A percentile compares a stretch with the other conserved stretches of the same genome.
Evolutionary conservation across 2,113 vertebrate genomes (phyloP).

Genomic region (Notothenia rossii): DNA sequence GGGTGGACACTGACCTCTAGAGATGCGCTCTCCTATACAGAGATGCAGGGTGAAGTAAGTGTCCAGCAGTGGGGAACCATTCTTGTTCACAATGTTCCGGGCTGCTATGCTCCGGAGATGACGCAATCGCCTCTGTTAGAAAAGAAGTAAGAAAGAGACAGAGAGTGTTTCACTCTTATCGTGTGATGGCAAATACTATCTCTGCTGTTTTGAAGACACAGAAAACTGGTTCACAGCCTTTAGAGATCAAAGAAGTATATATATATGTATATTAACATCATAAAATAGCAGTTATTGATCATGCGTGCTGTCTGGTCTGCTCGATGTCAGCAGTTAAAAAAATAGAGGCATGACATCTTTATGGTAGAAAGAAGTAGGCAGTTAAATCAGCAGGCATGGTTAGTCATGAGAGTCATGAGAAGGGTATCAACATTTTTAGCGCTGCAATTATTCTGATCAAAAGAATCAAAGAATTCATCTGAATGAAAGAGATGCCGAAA

Average conservation of each 20-base stretch:
- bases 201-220: neutral
- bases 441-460: constrained; percentile 11
- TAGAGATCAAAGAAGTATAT: neutral
- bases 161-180: constrained; percentile 1
- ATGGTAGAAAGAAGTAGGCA: neutral
- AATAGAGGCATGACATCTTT: constrained; percentile 48
- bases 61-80: constrained; percentile 93
- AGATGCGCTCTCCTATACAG: constrained; percentile 87
- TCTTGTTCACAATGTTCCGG: constrained; percentile 94
- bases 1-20: constrained; percentile 78
- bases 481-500: neutral
- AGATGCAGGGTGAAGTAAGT: constrained; percentile 98
- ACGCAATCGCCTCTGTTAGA: constrained; percentile 91
- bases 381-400: constrained; percentile 27
- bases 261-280: neutral
- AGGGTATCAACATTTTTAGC: neutral
- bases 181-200: neutral
- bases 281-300: neutral
- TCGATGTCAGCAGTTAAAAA: constrained; percentile 9
- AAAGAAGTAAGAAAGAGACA: neutral
- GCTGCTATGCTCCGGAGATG: constrained; percentile 97
- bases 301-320: neutral
- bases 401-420: constrained; percentile 52
- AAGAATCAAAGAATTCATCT: neutral
- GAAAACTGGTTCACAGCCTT: neutral